Base-by-base conservation (phyloP, 1,140 invertebrate species). In the Medauroidea extradentata region DNA sequence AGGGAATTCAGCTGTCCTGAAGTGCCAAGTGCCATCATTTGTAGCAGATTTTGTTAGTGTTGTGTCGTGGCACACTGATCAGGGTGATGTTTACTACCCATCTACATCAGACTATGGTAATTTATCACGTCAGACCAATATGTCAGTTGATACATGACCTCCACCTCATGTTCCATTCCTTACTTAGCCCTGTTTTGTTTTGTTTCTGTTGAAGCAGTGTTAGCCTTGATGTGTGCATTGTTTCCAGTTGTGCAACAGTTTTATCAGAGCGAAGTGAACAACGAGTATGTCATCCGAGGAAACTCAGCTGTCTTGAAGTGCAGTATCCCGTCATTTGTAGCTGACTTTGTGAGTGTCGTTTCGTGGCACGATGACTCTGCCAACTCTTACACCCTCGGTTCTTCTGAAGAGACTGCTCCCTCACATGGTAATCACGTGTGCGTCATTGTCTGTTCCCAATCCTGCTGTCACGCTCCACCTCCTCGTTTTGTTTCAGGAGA, bases 271-370 rank as follows among this genome's bases (percentile, higher is more conserved):
- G 91, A 94, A 76, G 91, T 93, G 66, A 90, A 91, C 78, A 94
- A 95, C 75, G 93, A 94, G 63, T 96, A 94, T 78, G 92, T 93
- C 4, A 95, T 95, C 67, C 85, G 88, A 71, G 93, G 93, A 51
- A 95, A 96, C 75, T 88, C 91, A 43, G 93, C 93, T n/a, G 86
- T 96, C 64, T 80, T 98, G 48, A 94, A 93, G 73, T 97, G 94
- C 79, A 86, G 89, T 71, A 92, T 96, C 65, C 94, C 94, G 19
- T 90, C 88, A 18, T 96, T 94, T 75, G 91, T 95, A 46, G 89
- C 89, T 27, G 92, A 96, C 76, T 96, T 94, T 74, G 87, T 96
- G 53, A 83, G 83, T 63, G 89, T 96, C 48, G 82, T 90, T 25
- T 85, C 87, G 46, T 96, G 94, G 94, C 87, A 81, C 55, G 83